Base-by-base conservation (phyloP, 2,888 invertebrate genomes). In the Epinotia bilunana region DNA sequence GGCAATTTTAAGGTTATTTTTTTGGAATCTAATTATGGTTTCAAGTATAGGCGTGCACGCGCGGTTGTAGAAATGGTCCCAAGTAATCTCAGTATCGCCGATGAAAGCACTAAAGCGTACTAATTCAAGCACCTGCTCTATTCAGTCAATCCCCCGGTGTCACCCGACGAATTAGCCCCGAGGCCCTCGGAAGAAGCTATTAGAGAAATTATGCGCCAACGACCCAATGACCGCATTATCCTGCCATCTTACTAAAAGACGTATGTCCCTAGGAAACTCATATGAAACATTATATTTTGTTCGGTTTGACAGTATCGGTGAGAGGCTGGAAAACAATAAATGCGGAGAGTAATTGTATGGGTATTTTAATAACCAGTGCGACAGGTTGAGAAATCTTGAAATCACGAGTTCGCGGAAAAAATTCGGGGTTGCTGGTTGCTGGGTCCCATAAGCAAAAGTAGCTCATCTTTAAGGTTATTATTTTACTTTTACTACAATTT, bases 321-420 rank as follows among this genome's bases (percentile, higher is more conserved):
- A 91, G 91, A 91, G 90, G 88, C 84, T 82, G 81, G 83, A 81
- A 81, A 84, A 84, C 88, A 85, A 88, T 89, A 88, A 90, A 90
- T 87, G 88, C 90, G 90, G 88, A 88, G 90, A 91, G 90, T 85
- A 84, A 87, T 86, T 83, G 85, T 81, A 81, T 79, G 83, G 84
- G 83, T 82, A 82, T 83, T 83, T 87, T 86, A 84, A 85, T 83
- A 84, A 82, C 83, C 79, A 78, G 79, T 78, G 79, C 60, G 67
- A 28, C 74, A 67, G 73, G 61, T 75, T 70, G 65, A 67, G 72
- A 74, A 71, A 71, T 55, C 53, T 71, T 61, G 71, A 70, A 70
- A 65, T 57, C 55, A 67, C 43, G 46, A 61, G 39, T 71, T 67
- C 75, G 72, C 7, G 61, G 75, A 75, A 75, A 61, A 20, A 20